Percentiles rank a stretch among this genome's conserved stretches.
Conservation (phyloP, 2,113 vertebrate species). For the Urocynchramus pylzowi region DNA sequence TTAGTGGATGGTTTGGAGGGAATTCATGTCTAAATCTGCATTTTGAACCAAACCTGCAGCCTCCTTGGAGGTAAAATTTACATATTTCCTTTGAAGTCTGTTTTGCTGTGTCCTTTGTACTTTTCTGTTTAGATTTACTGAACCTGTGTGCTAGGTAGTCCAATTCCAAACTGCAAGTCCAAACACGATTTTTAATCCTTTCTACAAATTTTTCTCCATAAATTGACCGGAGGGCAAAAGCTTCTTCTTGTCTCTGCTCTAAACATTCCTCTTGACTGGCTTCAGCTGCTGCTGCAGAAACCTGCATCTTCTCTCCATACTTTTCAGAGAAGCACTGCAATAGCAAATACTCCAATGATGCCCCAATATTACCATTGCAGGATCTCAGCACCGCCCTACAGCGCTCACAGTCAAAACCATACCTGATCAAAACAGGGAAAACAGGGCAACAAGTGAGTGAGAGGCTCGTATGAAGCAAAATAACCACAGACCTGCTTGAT, state of each 20-base stretch:
- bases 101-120: constrained; percentile 3
- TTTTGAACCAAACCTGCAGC: constrained; percentile 86
- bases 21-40: constrained; percentile 88
- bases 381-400: constrained; percentile 77
- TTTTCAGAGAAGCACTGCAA: constrained; percentile 82
- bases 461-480: background rate
- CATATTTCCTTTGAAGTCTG: constrained; percentile 74
- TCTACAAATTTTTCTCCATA: constrained; percentile 90
- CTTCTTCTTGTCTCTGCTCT: constrained; percentile 87
- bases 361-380: constrained; percentile 85
- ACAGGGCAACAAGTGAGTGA: background rate
- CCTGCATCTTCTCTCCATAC: constrained; percentile 75
- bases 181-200: constrained; percentile 87
- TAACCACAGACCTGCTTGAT: background rate
- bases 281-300: constrained; percentile 49
- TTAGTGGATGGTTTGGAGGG: constrained; percentile 67
- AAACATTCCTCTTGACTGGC: constrained; percentile 80
- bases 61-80: constrained; percentile 85
- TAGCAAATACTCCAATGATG: constrained; percentile 86
- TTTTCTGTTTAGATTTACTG: constrained; percentile 46
- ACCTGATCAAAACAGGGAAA: constrained; percentile 71
- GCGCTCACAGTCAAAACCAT: constrained; percentile 87
- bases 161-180: constrained; percentile 85
- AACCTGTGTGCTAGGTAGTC: constrained; percentile 64
- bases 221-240: constrained; percentile 88